Conservation (phyloP, 2,113 vertebrate species). For the Oxygymnocypris stewartii region DNA sequence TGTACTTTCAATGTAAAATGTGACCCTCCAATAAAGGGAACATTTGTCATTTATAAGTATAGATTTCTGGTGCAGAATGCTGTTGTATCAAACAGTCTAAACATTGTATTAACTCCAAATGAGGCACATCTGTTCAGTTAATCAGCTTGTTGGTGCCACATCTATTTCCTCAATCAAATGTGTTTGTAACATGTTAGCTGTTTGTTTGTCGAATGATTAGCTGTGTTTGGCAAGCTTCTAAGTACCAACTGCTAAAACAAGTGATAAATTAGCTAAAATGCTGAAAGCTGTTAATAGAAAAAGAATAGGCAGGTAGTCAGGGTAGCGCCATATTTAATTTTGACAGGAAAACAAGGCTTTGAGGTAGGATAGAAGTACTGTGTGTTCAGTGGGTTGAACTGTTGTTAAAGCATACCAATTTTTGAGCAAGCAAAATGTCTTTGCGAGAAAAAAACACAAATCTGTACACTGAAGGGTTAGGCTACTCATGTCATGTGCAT, state of each 20-base stretch:
- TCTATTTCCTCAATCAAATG: constrained; percentile 10
- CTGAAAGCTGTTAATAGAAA: too few species aligned
- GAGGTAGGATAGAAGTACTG: too few species aligned
- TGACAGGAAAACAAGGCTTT: neutral
- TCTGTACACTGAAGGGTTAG: too few species aligned
- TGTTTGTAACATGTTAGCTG: neutral
- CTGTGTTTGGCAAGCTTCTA: neutral
- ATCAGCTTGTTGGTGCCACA: neutral
- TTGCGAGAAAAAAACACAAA: too few species aligned
- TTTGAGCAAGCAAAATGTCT: too few species aligned
- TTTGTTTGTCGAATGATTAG: neutral
- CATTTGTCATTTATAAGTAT: constrained; percentile 3
- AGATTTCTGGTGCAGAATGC: constrained; percentile 8
- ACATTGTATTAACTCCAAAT: constrained; percentile 58
- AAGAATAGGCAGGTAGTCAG: too few species aligned
- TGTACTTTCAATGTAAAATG: neutral
- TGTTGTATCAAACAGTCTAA: constrained; percentile 5
- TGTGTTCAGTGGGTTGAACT: neutral
- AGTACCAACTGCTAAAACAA: too few species aligned
- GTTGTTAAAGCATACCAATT: too few species aligned
- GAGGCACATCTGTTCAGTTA: constrained; percentile 27
- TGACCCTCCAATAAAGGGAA: neutral
- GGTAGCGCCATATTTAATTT: neutral
- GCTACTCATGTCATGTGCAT: too few species aligned
- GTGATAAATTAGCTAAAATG: too few species aligned